phyloP scores from a whole-genome alignment of 2,888 invertebrate genomes.

The Synanthedon andrenaeformis region DNA sequence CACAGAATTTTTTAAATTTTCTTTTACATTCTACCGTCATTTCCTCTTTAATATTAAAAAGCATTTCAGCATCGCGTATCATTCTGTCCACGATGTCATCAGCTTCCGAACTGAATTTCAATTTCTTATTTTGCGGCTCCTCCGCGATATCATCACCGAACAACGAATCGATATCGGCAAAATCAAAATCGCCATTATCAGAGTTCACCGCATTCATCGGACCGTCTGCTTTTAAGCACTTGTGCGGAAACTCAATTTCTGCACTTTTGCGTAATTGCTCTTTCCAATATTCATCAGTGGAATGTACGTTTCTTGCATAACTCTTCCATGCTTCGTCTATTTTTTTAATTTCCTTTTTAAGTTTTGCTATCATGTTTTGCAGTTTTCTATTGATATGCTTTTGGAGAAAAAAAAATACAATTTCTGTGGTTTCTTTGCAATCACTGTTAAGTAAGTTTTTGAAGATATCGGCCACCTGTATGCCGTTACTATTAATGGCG shows the following conservation, averaged over 20 bases:
- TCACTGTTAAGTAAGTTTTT: conserved; percentile 19
- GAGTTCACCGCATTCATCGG: too few species aligned
- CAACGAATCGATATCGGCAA: conserved; percentile 38
- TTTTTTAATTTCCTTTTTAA: conserved; percentile 16
- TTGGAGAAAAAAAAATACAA: conserved; percentile 15
- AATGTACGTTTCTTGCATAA: conserved; percentile 5
- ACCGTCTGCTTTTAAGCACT: conserved; percentile 16
- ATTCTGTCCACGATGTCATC: conserved; percentile 31
- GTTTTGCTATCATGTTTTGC: conserved; percentile 12
- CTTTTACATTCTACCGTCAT: conserved; percentile 23
- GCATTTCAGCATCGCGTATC: conserved; percentile 27
- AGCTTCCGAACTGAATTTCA: conserved; percentile 28
- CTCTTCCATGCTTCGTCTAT: conserved; percentile 18
- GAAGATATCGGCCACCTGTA: conserved; percentile 18
- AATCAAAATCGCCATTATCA: conserved; percentile 35
- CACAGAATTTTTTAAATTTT: conserved; percentile 31
- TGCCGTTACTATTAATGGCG: conserved; percentile 19
- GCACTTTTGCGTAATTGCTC: conserved; percentile 12
- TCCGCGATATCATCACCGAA: conserved; percentile 28
- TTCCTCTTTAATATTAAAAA: conserved; percentile 31
- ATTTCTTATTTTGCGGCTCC: conserved; percentile 41
- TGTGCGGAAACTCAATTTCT: conserved; percentile 23
- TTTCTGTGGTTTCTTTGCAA: conserved; percentile 19
- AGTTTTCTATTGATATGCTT: too few species aligned
- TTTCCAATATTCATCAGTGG: conserved; percentile 10